Percentiles rank a stretch among this genome's conserved stretches.
Evolutionary conservation across 2,797 vertebrate species (phyloP).

Genomic region (Eulemur coronatus): DNA sequence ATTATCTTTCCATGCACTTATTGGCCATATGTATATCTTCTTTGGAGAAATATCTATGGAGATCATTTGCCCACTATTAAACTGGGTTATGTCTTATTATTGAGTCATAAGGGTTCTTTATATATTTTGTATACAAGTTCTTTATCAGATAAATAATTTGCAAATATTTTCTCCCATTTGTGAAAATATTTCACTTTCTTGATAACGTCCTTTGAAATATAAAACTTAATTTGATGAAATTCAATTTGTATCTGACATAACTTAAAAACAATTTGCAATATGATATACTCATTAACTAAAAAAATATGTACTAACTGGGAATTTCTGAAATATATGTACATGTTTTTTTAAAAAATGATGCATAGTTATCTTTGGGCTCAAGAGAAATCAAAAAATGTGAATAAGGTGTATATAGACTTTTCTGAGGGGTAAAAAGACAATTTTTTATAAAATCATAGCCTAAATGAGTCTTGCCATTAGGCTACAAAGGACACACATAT

Average conservation of each 20-base stretch:
- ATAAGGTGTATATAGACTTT: background rate
- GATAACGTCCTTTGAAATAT: background rate
- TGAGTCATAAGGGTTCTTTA: background rate
- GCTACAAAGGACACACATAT: background rate
- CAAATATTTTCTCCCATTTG: background rate
- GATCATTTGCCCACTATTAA: background rate
- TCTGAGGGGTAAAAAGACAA: background rate
- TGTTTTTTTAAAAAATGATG: background rate
- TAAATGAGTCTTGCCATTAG: background rate
- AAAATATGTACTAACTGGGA: background rate
- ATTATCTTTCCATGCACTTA: background rate
- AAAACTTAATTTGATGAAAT: background rate
- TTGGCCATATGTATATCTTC: background rate
- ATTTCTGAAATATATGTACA: background rate
- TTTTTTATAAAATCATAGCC: background rate
- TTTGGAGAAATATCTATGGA: background rate
- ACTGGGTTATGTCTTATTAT: background rate
- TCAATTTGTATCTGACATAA: background rate
- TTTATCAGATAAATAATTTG: background rate
- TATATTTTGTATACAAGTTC: background rate
- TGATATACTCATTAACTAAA: background rate
- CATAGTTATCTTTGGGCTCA: background rate
- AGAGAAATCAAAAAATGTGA: background rate
- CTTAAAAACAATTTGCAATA: background rate
- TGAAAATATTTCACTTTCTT: conserved; percentile 22